Evolutionary conservation across 2,888 invertebrate genomes (phyloP), one percentile per base, ranked within the genome.

Genomic region (Mantis religiosa): DNA sequence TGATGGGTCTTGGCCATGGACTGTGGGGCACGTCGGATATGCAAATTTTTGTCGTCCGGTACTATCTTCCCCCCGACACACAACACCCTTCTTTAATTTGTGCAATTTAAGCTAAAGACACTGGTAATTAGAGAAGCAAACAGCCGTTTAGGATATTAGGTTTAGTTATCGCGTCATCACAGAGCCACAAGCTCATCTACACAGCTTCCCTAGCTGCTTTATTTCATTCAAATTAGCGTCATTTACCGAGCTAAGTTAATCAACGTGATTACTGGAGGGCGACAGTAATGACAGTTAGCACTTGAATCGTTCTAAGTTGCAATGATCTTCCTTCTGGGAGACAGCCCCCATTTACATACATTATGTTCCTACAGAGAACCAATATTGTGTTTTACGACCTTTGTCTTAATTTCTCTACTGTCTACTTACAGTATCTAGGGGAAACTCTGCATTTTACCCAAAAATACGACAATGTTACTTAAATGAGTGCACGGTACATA

Each of bases 191-290:
- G 54, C 54, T 71, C 54, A 71, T 71, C 54, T 71, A 15, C 54
- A 54, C 15, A 54, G 54, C 15, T 15, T 54, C 20, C 54, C 54
- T 20, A 0, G 20, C 54, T 71, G 54, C 54, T 88, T 89, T 88
- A 88, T 89, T 90, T 90, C 89, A 90, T 90, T 90, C 90, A 88
- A 90, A 89, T 90, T 90, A 90, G 90, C 90, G 34, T 87, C 89
- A 84, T 87, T 88, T 89, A 90, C 87, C 54, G 83, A 89, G 89
- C 89, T 90, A 84, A 90, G 89, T 90, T 90, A 90, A 90, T 90
- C 90, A 90, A 86, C 28, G 89, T n/a, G 88, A 89, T 89, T 89
- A 89, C 83, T 20, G 84, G 30, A 30, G 82, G 82, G 82, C 54
- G 25, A 71, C 20, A 83, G 85, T 87, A 88, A 88, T 86, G 88